These are phyloP conservation scores for Allygus modestus DNA, from an alignment of 2,888 invertebrate genomes.

Conservation along the genomic window DNA sequence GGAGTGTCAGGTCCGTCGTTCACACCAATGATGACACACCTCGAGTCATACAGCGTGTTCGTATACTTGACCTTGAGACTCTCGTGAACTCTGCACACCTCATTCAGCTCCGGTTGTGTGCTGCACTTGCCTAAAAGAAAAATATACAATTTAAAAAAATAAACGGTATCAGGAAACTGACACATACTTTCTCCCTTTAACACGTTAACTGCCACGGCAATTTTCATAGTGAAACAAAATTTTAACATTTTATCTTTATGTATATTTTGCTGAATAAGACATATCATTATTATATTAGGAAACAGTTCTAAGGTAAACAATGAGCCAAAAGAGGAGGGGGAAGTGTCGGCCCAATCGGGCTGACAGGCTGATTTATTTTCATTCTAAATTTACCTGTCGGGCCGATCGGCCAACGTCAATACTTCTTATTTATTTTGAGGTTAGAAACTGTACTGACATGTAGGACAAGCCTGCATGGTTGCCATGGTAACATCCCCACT, in stretches of 20 bases:
- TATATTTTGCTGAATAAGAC: conserved; percentile 60
- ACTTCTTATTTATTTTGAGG: neutral
- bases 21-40: conserved; percentile 88
- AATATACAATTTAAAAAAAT: neutral
- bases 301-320: neutral
- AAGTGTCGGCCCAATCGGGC: conserved; percentile 12
- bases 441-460: neutral
- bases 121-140: conserved; percentile 81
- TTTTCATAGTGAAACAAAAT: neutral
- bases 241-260: neutral
- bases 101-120: conserved; percentile 90
- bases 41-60: conserved; percentile 90
- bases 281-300: neutral
- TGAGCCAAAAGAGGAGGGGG: neutral
- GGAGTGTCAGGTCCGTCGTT: conserved; percentile 68
- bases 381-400: neutral
- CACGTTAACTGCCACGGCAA: neutral
- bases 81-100: conserved; percentile 92
- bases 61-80: conserved; percentile 92
- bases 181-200: neutral
- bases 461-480: neutral
- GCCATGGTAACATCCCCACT: too few species aligned
- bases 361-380: neutral
- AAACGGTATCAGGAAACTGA: too few species aligned
- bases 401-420: neutral